A percentile compares a stretch with the other conserved stretches of the same genome.
Conservation (phyloP, 2,888 invertebrate species). For the Netelia melanura region DNA sequence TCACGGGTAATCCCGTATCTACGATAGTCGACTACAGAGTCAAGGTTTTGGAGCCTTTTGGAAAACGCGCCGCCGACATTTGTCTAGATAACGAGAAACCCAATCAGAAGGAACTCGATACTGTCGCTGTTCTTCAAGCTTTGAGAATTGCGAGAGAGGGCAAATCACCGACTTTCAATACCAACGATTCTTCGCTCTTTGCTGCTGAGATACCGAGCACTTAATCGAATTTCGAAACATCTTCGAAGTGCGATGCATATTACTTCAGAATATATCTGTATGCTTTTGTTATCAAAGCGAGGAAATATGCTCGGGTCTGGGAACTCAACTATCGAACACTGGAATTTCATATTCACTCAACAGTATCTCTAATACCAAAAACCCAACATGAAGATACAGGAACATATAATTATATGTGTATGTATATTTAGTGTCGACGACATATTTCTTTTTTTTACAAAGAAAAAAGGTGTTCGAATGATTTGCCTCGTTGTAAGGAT, state of each 20-base stretch:
- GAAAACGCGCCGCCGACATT: conserved; percentile 92
- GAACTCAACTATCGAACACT: conserved; percentile 2
- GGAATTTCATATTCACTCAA: conserved; percentile 27
- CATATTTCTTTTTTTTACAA: not conserved
- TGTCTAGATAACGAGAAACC: conserved; percentile 95
- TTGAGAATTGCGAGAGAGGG: conserved; percentile 92
- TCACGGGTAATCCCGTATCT: conserved; percentile 96
- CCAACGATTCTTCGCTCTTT: conserved; percentile 85
- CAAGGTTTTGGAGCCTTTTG: conserved; percentile 95
- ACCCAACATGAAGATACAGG: conserved; percentile 19
- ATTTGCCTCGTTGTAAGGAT: conserved; percentile 28
- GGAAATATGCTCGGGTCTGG: too few relatives aligned
- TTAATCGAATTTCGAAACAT: conserved; percentile 60
- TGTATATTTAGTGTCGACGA: conserved; percentile 30
- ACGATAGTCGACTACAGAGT: conserved; percentile 95
- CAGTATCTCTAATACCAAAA: conserved; percentile 61
- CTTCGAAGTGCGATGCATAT: too few relatives aligned
- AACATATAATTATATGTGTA: conserved; percentile 26
- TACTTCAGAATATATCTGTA: too few relatives aligned
- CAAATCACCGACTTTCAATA: conserved; percentile 87
- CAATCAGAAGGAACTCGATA: conserved; percentile 95
- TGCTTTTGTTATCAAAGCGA: too few relatives aligned
- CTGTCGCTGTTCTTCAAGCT: conserved; percentile 95
- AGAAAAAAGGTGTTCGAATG: conserved; percentile 1
- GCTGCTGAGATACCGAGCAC: conserved; percentile 81